A percentile compares a stretch with the other conserved stretches of the same genome.
phyloP scores from a whole-genome alignment of 2,888 invertebrate genomes.

The Parnassius glacialis region DNA sequence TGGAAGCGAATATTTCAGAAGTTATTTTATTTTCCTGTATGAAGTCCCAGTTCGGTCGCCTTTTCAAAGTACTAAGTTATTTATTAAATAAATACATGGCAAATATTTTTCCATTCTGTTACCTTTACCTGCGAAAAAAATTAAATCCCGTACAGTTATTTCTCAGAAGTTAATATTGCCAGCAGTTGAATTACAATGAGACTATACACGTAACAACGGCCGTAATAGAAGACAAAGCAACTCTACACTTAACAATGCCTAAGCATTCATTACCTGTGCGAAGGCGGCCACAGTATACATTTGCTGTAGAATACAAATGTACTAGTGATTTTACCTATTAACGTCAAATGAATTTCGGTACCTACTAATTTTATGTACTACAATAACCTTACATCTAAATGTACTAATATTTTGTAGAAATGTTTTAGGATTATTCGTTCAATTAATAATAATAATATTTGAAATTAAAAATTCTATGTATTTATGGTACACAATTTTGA shows the following conservation, averaged over 20 bases:
- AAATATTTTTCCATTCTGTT: not conserved
- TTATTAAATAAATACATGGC: not conserved
- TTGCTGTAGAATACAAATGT: conserved; percentile 16
- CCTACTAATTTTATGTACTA: not conserved
- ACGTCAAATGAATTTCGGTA: not conserved
- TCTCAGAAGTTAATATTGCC: conserved; percentile 20
- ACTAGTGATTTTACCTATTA: conserved; percentile 11
- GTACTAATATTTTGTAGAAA: not conserved
- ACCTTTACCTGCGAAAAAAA: not conserved
- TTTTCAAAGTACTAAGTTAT: no score
- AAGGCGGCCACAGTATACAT: conserved; percentile 5
- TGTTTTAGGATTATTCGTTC: not conserved
- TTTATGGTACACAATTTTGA: no score
- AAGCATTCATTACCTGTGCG: conserved; percentile 23
- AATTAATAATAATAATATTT: no score
- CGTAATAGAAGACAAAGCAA: conserved; percentile 15
- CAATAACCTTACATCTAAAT: not conserved
- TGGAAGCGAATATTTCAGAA: no score
- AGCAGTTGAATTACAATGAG: conserved; percentile 20
- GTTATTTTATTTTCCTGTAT: no score
- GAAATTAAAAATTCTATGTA: no score
- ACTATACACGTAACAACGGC: conserved; percentile 3
- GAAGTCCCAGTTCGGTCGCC: no score
- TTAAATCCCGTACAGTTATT: conserved; percentile 1
- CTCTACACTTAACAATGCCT: conserved; percentile 21